Conservation (phyloP, 2,113 vertebrate species). For the Nesoenas mayeri region DNA sequence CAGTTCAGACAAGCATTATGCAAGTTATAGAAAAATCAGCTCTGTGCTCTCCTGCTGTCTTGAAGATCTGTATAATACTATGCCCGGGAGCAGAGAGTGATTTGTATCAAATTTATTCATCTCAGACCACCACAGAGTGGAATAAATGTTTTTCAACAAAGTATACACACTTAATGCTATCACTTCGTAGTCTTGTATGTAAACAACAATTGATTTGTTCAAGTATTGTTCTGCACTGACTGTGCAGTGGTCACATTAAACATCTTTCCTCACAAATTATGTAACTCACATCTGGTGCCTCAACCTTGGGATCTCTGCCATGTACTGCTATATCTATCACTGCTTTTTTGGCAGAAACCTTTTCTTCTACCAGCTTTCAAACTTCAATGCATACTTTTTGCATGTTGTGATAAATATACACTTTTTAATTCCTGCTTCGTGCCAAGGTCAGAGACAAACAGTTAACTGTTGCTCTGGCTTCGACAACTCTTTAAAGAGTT, state of each 20-base stretch:
- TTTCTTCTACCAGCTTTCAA: slow-evolving; percentile 29
- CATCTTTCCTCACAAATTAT: slow-evolving; percentile 1
- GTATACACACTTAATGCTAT: background rate
- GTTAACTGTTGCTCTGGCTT: slow-evolving; percentile 12
- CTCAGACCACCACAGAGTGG: slow-evolving; percentile 22
- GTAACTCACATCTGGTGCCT: slow-evolving; percentile 46
- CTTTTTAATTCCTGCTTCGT: slow-evolving; percentile 46
- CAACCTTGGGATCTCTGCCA: slow-evolving; percentile 26
- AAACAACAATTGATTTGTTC: slow-evolving; percentile 19
- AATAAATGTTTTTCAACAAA: slow-evolving; percentile 22
- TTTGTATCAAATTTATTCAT: background rate
- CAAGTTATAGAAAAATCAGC: background rate
- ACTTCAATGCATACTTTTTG: slow-evolving; percentile 23
- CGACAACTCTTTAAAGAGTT: background rate
- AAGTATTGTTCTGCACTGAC: background rate
- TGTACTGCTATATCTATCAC: slow-evolving; percentile 48
- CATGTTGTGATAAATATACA: slow-evolving; percentile 42
- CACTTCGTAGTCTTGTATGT: background rate
- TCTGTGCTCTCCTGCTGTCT: background rate
- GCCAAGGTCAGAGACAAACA: slow-evolving; percentile 40
- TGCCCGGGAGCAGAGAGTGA: background rate
- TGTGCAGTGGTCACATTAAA: background rate
- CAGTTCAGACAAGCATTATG: background rate
- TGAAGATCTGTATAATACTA: background rate
- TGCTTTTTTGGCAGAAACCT: slow-evolving; percentile 45